phyloP scores from a whole-genome alignment of 2,797 vertebrate species.

The Danio tinwini region DNA sequence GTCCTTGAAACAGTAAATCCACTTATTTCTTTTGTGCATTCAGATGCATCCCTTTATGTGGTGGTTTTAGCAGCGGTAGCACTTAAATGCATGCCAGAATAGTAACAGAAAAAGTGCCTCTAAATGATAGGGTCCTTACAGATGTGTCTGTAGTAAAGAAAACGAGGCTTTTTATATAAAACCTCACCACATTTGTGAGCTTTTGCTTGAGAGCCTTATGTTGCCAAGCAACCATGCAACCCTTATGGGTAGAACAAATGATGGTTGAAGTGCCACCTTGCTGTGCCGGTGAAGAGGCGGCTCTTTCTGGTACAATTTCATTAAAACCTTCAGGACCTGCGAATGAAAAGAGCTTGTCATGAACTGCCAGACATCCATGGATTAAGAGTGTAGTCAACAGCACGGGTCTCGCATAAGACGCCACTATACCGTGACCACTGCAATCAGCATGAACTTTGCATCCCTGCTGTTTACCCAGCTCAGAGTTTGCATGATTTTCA shows the following conservation, averaged over 20 bases:
- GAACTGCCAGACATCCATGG: constrained; percentile 21
- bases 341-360: constrained; percentile 40
- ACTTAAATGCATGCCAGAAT: constrained; percentile 26
- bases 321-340: constrained; percentile 52
- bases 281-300: constrained; percentile 50
- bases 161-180: constrained; percentile 24
- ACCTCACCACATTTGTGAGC: constrained; percentile 50
- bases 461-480: constrained; percentile 2
- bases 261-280: constrained; percentile 61
- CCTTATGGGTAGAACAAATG: constrained; percentile 58
- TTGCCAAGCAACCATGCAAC: constrained; percentile 57
- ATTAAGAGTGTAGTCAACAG: constrained; percentile 39
- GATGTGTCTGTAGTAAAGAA: constrained; percentile 34
- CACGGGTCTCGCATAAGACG: neutral
- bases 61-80: constrained; percentile 5
- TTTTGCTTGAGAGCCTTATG: constrained; percentile 56
- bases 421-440: neutral
- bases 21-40: neutral
- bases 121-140: constrained; percentile 53
- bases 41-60: neutral
- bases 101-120: constrained; percentile 19
- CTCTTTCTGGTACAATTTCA: constrained; percentile 49
- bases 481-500: neutral
- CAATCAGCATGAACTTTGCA: constrained; percentile 3
- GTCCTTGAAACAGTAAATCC: neutral